Conservation (phyloP, 2,113 vertebrate genomes). For the Caranx ignobilis region DNA sequence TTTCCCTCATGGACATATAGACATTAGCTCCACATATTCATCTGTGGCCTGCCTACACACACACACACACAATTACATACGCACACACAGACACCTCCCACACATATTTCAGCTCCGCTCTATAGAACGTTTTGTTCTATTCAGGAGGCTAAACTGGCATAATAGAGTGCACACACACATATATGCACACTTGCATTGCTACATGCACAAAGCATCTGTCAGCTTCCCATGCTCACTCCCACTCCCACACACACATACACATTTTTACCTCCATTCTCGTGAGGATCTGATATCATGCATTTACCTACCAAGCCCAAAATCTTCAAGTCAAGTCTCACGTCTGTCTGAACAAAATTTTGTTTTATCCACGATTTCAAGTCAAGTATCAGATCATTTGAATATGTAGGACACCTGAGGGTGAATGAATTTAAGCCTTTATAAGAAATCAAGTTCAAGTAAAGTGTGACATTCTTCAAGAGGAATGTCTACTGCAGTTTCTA, state of each 20-base stretch:
- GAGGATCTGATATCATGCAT: not conserved
- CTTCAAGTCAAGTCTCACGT: not conserved
- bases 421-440: too few relatives aligned
- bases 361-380: not conserved
- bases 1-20: not conserved
- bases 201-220: conserved; percentile 59
- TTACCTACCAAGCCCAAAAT: not conserved
- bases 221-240: conserved; percentile 47
- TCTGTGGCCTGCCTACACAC: not conserved
- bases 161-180: conserved; percentile 25
- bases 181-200: conserved; percentile 33
- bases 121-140: conserved; percentile 33
- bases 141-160: conserved; percentile 30
- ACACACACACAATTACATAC: conserved; percentile 4
- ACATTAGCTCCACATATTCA: not conserved
- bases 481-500: too few relatives aligned
- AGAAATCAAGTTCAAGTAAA: too few relatives aligned
- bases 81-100: conserved; percentile 20
- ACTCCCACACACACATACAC: conserved; percentile 14
- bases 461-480: too few relatives aligned
- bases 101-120: conserved; percentile 20
- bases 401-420: too few relatives aligned
- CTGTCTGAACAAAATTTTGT: not conserved
- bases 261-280: not conserved
- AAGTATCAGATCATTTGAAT: not conserved